Conservation (phyloP, 2,888 invertebrate species). For the Drosophila parthenogenetica region DNA sequence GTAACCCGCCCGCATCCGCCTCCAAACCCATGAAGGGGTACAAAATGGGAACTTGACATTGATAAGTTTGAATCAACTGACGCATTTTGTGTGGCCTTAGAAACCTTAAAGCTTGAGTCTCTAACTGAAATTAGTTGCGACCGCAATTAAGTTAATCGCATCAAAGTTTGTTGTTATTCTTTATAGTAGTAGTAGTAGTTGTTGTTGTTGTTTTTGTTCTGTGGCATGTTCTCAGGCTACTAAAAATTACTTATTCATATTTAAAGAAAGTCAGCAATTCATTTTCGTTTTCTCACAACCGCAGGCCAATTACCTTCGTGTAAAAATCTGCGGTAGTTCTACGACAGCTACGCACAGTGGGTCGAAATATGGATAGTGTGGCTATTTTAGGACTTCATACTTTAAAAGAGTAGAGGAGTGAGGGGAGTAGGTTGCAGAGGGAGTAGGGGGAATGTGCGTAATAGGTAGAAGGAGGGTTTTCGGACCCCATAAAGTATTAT, state of each 20-base stretch:
- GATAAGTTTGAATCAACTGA: conserved; percentile 36
- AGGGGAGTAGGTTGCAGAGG: no score
- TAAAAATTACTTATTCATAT: conserved; percentile 59
- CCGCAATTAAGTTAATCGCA: conserved; percentile 68
- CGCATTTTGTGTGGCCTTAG: conserved; percentile 32
- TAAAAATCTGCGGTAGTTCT: conserved; percentile 21
- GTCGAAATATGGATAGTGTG: neutral
- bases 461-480: no score
- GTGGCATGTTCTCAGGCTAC: conserved; percentile 61
- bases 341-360: conserved; percentile 20
- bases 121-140: conserved; percentile 51
- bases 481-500: no score
- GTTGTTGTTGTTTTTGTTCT: conserved; percentile 7
- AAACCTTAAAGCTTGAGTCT: conserved; percentile 25
- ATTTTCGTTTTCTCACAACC: conserved; percentile 57
- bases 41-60: conserved; percentile 36
- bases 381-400: no score
- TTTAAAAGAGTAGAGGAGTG: no score
- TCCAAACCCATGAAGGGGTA: neutral
- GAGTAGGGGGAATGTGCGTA: no score
- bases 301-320: conserved; percentile 45
- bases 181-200: neutral
- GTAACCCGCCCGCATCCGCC: neutral
- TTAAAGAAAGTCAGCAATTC: conserved; percentile 60
- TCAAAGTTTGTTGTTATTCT: conserved; percentile 40